Evolutionary conservation across 2,797 vertebrate species (phyloP).

Genomic region (Pterois miles): DNA sequence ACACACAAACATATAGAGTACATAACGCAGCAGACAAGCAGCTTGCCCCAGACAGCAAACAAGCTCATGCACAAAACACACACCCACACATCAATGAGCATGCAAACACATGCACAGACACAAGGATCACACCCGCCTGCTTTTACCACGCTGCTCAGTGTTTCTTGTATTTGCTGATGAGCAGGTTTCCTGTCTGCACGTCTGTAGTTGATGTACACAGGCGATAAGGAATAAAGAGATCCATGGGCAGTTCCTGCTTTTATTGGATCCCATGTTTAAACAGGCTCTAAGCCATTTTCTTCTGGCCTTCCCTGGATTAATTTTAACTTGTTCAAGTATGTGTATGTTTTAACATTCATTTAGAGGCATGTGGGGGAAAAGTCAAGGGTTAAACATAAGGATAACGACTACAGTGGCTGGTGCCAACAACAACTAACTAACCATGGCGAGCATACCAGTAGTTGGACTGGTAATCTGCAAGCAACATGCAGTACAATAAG

Average conservation of each 20-base stretch:
- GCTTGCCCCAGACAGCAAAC: constrained; percentile 31
- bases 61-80: constrained; percentile 38
- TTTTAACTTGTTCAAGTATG: constrained; percentile 22
- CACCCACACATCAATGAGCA: constrained; percentile 47
- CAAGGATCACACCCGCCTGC: constrained; percentile 6
- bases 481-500: background rate
- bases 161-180: constrained; percentile 39
- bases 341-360: background rate
- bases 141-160: background rate
- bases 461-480: background rate
- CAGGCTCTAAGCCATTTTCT: constrained; percentile 34
- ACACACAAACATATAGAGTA: background rate
- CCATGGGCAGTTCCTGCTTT: constrained; percentile 50
- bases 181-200: constrained; percentile 36
- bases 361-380: background rate
- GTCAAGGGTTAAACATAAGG: background rate
- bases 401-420: background rate
- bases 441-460: background rate
- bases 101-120: constrained; percentile 52
- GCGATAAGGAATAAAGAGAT: constrained; percentile 47
- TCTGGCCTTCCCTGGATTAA: constrained; percentile 9
- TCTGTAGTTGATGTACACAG: constrained; percentile 49
- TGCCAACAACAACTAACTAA: background rate
- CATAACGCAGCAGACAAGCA: constrained; percentile 9
- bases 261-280: constrained; percentile 65